Evolutionary conservation across 35 echinoderm and acorn worm species (phyloP).

Genomic region (Apostichopus californicus): DNA sequence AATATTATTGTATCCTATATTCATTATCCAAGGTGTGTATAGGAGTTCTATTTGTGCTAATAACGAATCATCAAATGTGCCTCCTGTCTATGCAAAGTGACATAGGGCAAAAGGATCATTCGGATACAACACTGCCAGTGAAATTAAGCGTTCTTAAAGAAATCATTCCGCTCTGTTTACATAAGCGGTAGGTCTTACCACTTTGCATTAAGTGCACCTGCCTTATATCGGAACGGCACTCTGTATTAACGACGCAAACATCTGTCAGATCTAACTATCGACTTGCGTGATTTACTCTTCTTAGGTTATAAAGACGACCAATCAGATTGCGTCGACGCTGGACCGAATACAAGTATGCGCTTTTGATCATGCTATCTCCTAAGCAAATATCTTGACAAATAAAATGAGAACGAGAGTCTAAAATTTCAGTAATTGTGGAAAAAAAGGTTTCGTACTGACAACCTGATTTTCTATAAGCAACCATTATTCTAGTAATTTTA

Average conservation of each 20-base stretch:
- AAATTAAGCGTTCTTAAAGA: not conserved
- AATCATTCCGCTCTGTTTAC: not conserved
- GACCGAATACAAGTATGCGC: not conserved
- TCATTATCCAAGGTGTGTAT: not conserved
- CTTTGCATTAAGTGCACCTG: conserved; percentile 12
- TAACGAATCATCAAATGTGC: not conserved
- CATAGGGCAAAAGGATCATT: not conserved
- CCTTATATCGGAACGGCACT: not conserved
- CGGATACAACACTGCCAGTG: not conserved
- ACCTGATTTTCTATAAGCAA: too few relatives aligned
- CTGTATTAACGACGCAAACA: conserved; percentile 13
- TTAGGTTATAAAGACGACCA: not conserved
- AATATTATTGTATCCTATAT: not conserved
- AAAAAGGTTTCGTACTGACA: too few relatives aligned
- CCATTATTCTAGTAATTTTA: too few relatives aligned
- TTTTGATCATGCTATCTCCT: not conserved
- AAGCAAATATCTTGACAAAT: too few relatives aligned
- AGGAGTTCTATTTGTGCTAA: not conserved
- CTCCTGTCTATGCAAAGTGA: not conserved
- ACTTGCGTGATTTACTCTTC: not conserved
- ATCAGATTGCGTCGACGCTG: not conserved
- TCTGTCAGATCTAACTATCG: not conserved
- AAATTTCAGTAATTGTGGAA: too few relatives aligned
- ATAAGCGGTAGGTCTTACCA: not conserved
- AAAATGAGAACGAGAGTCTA: not conserved